Conservation (phyloP, 1,140 invertebrate genomes). For the Drosophila novamexicana region DNA sequence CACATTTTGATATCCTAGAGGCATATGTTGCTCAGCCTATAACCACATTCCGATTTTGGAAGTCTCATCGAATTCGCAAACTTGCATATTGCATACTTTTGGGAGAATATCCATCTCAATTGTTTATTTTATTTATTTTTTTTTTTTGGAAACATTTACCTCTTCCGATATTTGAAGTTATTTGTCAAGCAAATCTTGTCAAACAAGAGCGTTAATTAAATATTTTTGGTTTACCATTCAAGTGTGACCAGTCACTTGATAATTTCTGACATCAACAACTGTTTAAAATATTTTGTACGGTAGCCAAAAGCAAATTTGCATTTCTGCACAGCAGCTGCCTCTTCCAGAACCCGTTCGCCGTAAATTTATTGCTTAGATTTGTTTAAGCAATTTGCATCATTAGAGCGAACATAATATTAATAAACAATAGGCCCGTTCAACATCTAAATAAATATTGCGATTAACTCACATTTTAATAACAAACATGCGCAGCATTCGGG, state of each 20-base stretch:
- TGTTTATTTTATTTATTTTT: background rate
- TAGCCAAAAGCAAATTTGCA: constrained; percentile 42
- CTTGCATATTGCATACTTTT: background rate
- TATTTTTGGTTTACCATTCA: background rate
- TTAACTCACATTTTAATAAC: constrained; percentile 25
- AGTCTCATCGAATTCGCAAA: background rate
- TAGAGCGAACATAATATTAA: constrained; percentile 28
- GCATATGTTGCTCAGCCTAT: background rate
- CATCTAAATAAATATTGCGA: constrained; percentile 33
- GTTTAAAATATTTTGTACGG: constrained; percentile 28
- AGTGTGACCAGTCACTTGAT: constrained; percentile 15
- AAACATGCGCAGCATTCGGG: constrained; percentile 17
- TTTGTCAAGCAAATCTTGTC: background rate
- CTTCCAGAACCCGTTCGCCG: constrained; percentile 41
- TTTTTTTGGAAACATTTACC: background rate
- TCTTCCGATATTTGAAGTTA: background rate
- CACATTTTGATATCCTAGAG: background rate
- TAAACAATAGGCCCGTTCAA: constrained; percentile 33
- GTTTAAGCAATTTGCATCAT: constrained; percentile 56
- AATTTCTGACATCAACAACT: background rate
- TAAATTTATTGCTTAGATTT: constrained; percentile 52
- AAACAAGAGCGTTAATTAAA: constrained; percentile 4
- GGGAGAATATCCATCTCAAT: background rate
- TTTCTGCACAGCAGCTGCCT: constrained; percentile 15
- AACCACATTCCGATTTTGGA: background rate